Evolutionary conservation across 2,888 invertebrate genomes (phyloP).

Genomic region (Synanthedon myopaeformis): DNA sequence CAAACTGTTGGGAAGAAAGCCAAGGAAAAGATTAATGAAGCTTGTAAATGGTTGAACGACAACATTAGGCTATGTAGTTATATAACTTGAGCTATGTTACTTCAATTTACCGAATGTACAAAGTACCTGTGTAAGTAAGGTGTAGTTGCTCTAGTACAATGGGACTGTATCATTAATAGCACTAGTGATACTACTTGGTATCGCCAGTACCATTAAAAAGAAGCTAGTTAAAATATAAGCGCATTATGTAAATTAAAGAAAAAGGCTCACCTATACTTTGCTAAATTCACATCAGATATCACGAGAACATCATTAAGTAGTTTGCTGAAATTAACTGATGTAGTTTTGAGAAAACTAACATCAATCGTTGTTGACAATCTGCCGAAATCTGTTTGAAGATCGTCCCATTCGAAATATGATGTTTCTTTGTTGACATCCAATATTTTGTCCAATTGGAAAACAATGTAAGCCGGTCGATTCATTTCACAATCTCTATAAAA

Average conservation of each 20-base stretch:
- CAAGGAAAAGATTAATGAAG: neutral
- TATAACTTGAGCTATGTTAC: no score
- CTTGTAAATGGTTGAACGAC: neutral
- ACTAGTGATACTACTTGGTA: no score
- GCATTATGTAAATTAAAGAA: neutral
- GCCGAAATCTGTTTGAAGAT: constrained; percentile 64
- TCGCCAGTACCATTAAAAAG: no score
- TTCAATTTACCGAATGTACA: no score
- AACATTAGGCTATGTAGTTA: neutral
- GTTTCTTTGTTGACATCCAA: constrained; percentile 77
- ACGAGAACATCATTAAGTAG: constrained; percentile 70
- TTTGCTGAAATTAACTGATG: constrained; percentile 69
- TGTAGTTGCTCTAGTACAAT: no score
- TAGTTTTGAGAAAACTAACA: constrained; percentile 62
- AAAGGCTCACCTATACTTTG: constrained; percentile 61
- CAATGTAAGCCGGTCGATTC: constrained; percentile 78
- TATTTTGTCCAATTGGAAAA: constrained; percentile 77
- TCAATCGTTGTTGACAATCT: constrained; percentile 66
- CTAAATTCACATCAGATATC: constrained; percentile 72
- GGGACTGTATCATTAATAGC: no score
- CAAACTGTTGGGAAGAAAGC: neutral
- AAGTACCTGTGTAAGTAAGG: no score
- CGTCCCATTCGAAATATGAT: constrained; percentile 74
- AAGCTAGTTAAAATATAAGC: no score
- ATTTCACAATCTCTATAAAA: constrained; percentile 76